Percentiles rank a stretch among this genome's conserved stretches.
Evolutionary conservation across 2,888 invertebrate species (phyloP).

Genomic region (Lagria hirta): DNA sequence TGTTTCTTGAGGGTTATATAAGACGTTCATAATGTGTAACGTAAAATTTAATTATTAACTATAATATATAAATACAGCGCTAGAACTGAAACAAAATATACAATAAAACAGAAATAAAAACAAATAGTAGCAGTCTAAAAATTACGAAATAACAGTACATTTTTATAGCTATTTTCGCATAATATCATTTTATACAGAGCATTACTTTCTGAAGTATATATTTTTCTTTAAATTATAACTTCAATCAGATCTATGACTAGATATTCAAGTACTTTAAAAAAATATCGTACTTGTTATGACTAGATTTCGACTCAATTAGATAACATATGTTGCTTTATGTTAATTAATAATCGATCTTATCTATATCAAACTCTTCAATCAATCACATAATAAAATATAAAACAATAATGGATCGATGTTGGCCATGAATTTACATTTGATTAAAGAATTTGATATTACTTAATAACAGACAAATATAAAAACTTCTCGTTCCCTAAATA

Average conservation of each 20-base stretch:
- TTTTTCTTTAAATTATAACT: slow-evolving; percentile 31
- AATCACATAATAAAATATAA: background rate
- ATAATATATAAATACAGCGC: slow-evolving; percentile 49
- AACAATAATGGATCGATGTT: slow-evolving; percentile 4
- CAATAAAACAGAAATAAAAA: slow-evolving; percentile 42
- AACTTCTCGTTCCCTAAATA: slow-evolving; percentile 13
- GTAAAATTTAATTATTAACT: slow-evolving; percentile 42
- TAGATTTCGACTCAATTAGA: slow-evolving; percentile 35
- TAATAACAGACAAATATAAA: slow-evolving; percentile 15
- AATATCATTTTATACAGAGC: slow-evolving; percentile 38
- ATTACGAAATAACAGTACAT: slow-evolving; percentile 38
- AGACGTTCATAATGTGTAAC: too few relatives aligned
- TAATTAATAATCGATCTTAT: slow-evolving; percentile 8
- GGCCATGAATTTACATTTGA: slow-evolving; percentile 4
- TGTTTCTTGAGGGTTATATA: too few relatives aligned
- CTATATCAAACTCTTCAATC: slow-evolving; percentile 10
- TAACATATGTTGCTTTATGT: slow-evolving; percentile 12
- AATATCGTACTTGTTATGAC: slow-evolving; percentile 38
- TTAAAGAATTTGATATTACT: slow-evolving; percentile 9
- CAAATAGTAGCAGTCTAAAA: slow-evolving; percentile 46
- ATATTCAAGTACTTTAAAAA: slow-evolving; percentile 42
- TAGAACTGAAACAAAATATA: slow-evolving; percentile 41
- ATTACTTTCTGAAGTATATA: slow-evolving; percentile 29
- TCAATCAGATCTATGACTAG: slow-evolving; percentile 42
- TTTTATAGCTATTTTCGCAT: slow-evolving; percentile 35